A percentile compares a stretch with the other conserved stretches of the same genome.
Conservation (phyloP, 2,113 vertebrate genomes). For the Oreocharis arfaki region DNA sequence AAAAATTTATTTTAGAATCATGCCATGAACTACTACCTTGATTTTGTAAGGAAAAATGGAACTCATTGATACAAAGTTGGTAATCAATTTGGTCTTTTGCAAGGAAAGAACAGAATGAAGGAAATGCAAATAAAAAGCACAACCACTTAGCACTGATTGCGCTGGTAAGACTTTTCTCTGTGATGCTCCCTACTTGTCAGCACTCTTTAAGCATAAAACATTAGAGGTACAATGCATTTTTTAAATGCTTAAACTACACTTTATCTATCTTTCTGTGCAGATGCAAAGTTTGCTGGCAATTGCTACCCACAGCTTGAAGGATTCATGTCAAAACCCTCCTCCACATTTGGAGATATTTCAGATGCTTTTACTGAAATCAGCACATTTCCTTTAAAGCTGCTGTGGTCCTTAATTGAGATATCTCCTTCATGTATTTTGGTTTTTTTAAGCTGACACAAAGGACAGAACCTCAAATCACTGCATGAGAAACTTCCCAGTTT, state of each 20-base stretch:
- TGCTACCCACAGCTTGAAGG: neutral
- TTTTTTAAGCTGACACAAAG: neutral
- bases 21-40: neutral
- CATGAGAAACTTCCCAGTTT: neutral
- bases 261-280: neutral
- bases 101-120: neutral
- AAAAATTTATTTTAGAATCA: neutral
- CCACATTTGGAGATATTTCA: neutral
- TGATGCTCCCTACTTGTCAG: neutral
- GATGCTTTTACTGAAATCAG: conserved; percentile 5
- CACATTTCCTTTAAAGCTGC: neutral
- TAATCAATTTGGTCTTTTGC: neutral
- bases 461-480: neutral
- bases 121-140: neutral
- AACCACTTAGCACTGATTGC: neutral
- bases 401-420: neutral
- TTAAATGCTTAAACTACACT: neutral
- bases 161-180: neutral
- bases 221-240: neutral
- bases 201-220: neutral
- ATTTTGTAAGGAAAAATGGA: neutral
- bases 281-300: neutral
- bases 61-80: neutral
- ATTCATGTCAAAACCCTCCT: neutral
- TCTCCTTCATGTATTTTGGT: neutral